Evolutionary conservation across 2,797 vertebrate species (phyloP).

Genomic region (Tapirus indicus): DNA sequence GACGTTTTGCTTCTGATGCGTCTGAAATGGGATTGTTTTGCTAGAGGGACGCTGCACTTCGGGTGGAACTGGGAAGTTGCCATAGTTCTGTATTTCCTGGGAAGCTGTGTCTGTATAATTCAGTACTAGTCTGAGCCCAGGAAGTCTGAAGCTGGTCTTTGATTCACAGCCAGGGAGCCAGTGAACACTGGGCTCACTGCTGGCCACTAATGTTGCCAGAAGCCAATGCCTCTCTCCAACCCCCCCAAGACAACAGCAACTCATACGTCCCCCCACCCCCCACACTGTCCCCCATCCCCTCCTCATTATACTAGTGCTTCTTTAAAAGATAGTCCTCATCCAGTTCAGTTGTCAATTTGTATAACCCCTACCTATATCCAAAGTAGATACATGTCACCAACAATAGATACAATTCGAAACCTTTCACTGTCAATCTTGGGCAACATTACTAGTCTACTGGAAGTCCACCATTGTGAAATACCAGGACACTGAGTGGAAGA

Average conservation of each 20-base stretch:
- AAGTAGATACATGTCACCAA: neutral
- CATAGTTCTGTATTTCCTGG: neutral
- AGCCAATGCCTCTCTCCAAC: neutral
- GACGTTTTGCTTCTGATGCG: neutral
- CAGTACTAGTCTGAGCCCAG: fast-evolving
- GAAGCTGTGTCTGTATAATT: neutral
- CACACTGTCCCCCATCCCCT: fast-evolving
- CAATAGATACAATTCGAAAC: neutral
- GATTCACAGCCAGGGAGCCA: neutral
- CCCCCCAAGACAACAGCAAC: neutral
- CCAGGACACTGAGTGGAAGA: neutral
- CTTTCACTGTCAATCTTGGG: too few species aligned
- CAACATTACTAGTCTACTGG: too few species aligned
- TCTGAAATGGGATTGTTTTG: neutral
- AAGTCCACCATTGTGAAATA: neutral
- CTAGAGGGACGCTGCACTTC: fast-evolving
- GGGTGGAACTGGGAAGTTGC: too few species aligned
- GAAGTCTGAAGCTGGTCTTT: neutral
- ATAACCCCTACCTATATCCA: neutral
- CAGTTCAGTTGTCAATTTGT: too few species aligned
- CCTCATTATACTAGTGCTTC: neutral
- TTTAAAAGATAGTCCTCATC: neutral
- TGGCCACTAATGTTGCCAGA: neutral
- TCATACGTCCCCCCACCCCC: too few species aligned
- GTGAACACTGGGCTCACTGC: fast-evolving